A percentile compares a stretch with the other conserved stretches of the same genome.
Evolutionary conservation across 2,113 vertebrate genomes (phyloP).

Genomic region (Perca schrenkii): DNA sequence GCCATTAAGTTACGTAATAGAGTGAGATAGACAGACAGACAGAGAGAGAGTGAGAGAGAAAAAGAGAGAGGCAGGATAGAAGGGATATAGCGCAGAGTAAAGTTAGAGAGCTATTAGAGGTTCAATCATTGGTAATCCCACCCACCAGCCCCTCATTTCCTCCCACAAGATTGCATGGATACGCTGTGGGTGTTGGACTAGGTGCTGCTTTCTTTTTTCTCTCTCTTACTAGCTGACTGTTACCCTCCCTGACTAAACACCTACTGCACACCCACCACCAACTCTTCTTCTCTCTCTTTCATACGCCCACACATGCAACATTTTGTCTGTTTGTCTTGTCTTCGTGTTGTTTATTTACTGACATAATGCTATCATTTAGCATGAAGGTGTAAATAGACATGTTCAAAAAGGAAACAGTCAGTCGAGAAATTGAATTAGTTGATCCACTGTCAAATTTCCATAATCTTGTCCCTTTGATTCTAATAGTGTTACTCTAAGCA

Average conservation of each 20-base stretch:
- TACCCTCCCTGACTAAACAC: constrained; percentile 15
- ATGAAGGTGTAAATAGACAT: constrained; percentile 16
- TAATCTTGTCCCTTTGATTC: not conserved
- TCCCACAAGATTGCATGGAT: constrained; percentile 33
- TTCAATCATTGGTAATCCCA: constrained; percentile 56
- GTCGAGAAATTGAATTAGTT: no score
- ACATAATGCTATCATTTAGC: constrained; percentile 10
- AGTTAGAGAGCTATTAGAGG: constrained; percentile 47
- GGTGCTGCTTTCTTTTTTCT: constrained; percentile 19
- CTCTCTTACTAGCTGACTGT: not conserved
- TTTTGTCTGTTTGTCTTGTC: constrained; percentile 3
- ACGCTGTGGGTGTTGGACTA: constrained; percentile 12
- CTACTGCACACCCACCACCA: constrained; percentile 23
- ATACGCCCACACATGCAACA: constrained; percentile 9
- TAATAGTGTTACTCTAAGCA: not conserved
- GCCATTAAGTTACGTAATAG: constrained; percentile 57
- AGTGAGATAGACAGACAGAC: constrained; percentile 5
- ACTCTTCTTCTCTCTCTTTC: constrained; percentile 21
- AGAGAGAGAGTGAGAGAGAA: not conserved
- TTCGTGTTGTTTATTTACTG: constrained; percentile 25
- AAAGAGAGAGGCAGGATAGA: not conserved
- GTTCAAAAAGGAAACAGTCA: not conserved
- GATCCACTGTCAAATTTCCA: not conserved
- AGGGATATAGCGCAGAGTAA: not conserved
- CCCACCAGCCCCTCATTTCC: constrained; percentile 42